Evolutionary conservation across 2,113 vertebrate genomes (phyloP), one percentile per base, ranked within the genome.

Genomic region (Leucopsar rothschildi): DNA sequence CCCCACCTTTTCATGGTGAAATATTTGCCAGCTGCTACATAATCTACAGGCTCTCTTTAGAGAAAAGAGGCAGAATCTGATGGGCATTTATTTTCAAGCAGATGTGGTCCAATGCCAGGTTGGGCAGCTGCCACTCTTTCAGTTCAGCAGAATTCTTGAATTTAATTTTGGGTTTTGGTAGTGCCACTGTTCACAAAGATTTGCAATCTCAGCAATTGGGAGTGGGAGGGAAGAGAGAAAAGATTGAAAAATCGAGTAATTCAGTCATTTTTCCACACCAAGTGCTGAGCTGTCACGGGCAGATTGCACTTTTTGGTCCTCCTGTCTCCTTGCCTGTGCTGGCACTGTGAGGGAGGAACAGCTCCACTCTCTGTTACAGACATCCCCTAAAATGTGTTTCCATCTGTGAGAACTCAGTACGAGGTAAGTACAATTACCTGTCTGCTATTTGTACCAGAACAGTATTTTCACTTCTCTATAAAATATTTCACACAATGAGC

Each of bases 401-500:
- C 40, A 23, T 6, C 61, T 24, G 49, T 1, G 2, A 52, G 57
- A 39, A 40, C 17, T n/a, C 35, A 75, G 15, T 4, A 33, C 21
- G 2, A 56, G 25, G 16, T 21, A n/a, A 78, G 6, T 7, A 44
- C 21, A 50, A 47, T 22, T 15, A 12, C 14, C 24, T 20, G 12
- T 23, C 23, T 60, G 64, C 33, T 31, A 6, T 31, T 47, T 20
- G 33, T 13, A 23, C 42, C 59, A 40, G 37, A 49, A 42, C 8
- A 5, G 6, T 10, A 16, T 49, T 82, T 90, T 22, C 4, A n/a
- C 18, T 42, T 9, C 25, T 16, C 11, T 5, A 24, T 8, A 50
- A 71, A 57, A 20, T 1, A 4, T n/a, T 88, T 76, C 44, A 23
- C 23, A 6, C 10, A 44, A 27, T 0, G 0, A 84, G 40, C 60